Conservation (phyloP, 2,797 vertebrate species). For the Sebastes ruberrimus region DNA sequence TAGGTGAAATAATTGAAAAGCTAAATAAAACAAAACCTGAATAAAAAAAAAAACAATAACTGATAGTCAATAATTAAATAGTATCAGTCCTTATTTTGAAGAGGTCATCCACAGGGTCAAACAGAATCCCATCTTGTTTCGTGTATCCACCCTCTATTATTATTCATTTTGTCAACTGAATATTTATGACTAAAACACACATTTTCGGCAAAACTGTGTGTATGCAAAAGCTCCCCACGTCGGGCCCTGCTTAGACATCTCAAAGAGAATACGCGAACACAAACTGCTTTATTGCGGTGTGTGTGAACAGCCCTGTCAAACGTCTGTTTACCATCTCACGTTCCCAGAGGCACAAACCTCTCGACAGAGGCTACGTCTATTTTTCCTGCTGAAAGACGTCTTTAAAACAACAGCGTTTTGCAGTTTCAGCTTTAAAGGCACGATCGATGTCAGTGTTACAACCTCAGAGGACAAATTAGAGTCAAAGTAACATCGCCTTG, state of each 20-base stretch:
- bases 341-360: constrained; percentile 71
- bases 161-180: constrained; percentile 57
- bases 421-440: constrained; percentile 36
- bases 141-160: constrained; percentile 8
- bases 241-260: constrained; percentile 48
- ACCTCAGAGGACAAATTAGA: constrained; percentile 69
- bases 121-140: constrained; percentile 7
- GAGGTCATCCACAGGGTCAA: constrained; percentile 31
- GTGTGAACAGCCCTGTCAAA: constrained; percentile 66
- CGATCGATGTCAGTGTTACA: constrained; percentile 48
- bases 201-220: constrained; percentile 37
- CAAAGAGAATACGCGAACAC: constrained; percentile 70
- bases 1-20: constrained; percentile 15
- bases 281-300: constrained; percentile 45
- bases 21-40: constrained; percentile 7
- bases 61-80: constrained; percentile 32
- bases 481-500: constrained; percentile 30
- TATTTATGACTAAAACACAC: constrained; percentile 62
- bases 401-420: constrained; percentile 58
- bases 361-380: constrained; percentile 58
- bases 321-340: constrained; percentile 65
- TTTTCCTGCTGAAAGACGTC: constrained; percentile 54
- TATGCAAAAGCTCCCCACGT: constrained; percentile 31
- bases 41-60: not conserved
- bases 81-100: constrained; percentile 31